Percentiles rank a stretch among this genome's conserved stretches.
phyloP scores from a whole-genome alignment of 2,797 vertebrate species.

The Podargus strigoides region DNA sequence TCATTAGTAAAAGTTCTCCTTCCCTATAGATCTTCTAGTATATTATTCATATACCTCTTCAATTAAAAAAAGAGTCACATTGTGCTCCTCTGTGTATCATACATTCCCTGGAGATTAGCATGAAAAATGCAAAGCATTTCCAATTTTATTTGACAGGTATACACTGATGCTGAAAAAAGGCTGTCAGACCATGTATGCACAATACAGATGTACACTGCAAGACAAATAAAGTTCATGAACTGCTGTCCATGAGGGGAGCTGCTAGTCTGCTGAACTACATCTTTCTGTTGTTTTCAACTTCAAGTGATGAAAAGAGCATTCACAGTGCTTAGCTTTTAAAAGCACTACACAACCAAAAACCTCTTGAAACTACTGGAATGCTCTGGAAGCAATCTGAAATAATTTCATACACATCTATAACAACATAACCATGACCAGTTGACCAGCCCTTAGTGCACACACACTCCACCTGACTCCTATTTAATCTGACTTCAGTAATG shows the following conservation, averaged over 20 bases:
- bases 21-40: not conserved
- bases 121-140: not conserved
- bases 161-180: not conserved
- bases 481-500: not conserved
- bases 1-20: not conserved
- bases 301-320: not conserved
- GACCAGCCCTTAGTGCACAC: not conserved
- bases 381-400: not conserved
- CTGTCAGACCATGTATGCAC: not conserved
- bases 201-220: not conserved
- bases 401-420: fast-evolving
- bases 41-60: not conserved
- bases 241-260: not conserved
- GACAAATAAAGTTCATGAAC: not conserved
- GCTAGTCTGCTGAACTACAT: not conserved
- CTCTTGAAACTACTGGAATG: not conserved
- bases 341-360: not conserved
- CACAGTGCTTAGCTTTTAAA: not conserved
- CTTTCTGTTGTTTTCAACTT: not conserved
- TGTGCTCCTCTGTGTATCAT: not conserved
- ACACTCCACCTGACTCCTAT: not conserved
- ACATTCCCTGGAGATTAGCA: not conserved
- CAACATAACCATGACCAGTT: not conserved
- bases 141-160: not conserved
- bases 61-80: not conserved